A percentile compares a stretch with the other conserved stretches of the same genome.
phyloP scores from a whole-genome alignment of 2,797 vertebrate species.

The Hafferia zeledoni region DNA sequence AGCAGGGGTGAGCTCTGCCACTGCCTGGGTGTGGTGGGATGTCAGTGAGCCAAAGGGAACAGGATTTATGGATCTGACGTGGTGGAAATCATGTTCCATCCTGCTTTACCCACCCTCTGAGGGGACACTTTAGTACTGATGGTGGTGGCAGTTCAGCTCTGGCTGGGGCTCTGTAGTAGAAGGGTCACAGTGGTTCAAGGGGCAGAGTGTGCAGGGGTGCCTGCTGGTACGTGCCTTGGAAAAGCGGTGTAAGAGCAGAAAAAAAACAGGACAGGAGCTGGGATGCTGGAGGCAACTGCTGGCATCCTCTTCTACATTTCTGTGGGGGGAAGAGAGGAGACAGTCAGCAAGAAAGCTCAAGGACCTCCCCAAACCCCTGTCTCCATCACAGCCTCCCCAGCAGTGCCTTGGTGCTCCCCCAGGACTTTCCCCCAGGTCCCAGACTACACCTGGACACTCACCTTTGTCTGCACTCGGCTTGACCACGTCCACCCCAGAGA shows the following conservation, averaged over 20 bases:
- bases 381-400: neutral
- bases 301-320: neutral
- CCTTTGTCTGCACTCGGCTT: neutral
- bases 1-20: neutral
- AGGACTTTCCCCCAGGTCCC: neutral
- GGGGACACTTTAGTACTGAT: neutral
- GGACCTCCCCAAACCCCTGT: neutral
- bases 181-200: neutral
- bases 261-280: neutral
- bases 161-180: neutral
- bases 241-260: neutral
- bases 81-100: neutral
- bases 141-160: neutral
- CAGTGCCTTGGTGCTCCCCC: neutral
- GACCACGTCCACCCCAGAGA: slow-evolving; percentile 52
- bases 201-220: neutral
- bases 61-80: neutral
- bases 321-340: neutral
- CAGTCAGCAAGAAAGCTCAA: neutral
- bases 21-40: neutral
- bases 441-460: neutral
- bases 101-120: neutral
- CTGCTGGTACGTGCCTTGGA: neutral
- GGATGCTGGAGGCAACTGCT: neutral
- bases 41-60: neutral